These are phyloP conservation scores for Sebastes reedi DNA, from an alignment of 2,797 vertebrate genomes.

Conservation along the genomic window DNA sequence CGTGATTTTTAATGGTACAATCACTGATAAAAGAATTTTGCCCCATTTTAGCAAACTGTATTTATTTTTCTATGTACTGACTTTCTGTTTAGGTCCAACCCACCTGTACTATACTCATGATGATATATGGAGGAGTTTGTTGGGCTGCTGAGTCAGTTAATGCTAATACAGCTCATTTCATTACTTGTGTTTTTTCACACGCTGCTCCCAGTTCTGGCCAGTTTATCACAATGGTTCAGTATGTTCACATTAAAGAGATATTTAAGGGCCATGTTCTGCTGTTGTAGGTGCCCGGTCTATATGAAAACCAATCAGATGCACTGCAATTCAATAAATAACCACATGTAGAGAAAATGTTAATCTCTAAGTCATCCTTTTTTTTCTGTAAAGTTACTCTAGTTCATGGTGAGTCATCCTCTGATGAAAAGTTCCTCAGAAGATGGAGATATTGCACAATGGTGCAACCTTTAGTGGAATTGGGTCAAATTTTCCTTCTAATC, in stretches of 20 bases:
- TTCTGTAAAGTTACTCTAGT: neutral
- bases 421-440: neutral
- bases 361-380: neutral
- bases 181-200: slow-evolving; percentile 45
- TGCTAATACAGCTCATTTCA: slow-evolving; percentile 42
- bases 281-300: slow-evolving; percentile 39
- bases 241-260: slow-evolving; percentile 51
- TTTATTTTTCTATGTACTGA: slow-evolving; percentile 85
- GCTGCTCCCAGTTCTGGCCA: slow-evolving; percentile 22
- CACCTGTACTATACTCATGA: slow-evolving; percentile 72
- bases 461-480: neutral
- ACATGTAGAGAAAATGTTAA: slow-evolving; percentile 29
- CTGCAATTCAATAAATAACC: slow-evolving; percentile 51
- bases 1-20: slow-evolving; percentile 81
- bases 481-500: neutral
- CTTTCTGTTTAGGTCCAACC: slow-evolving; percentile 69
- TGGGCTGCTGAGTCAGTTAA: slow-evolving; percentile 55
- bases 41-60: slow-evolving; percentile 82
- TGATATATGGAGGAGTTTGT: slow-evolving; percentile 65
- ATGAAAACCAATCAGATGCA: slow-evolving; percentile 44
- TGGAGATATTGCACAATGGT: slow-evolving; percentile 12
- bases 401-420: neutral
- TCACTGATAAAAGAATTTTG: slow-evolving; percentile 76
- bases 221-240: slow-evolving; percentile 49
- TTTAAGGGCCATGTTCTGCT: slow-evolving; percentile 47